Evolutionary conservation across 2,888 invertebrate genomes (phyloP), one percentile per base, ranked within the genome.

Genomic region (Ophioninae sp.): DNA sequence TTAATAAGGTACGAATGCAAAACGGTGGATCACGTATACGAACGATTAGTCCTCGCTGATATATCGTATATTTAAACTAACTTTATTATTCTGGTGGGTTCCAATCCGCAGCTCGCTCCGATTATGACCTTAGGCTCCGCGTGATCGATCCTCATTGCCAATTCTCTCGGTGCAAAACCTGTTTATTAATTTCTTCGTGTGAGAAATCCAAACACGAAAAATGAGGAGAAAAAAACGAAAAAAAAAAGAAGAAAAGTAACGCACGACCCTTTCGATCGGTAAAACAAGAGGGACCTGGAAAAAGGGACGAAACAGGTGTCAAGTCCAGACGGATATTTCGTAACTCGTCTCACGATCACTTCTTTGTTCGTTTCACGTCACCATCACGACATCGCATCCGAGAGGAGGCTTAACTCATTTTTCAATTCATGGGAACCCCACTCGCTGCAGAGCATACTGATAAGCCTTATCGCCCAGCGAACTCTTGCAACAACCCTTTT

Each of bases 151-250:
- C 98, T 95, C 0, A 96, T 95, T 63, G 97, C 95, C 8, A 99
- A 94, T 92, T 99, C 98, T 85, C 96, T 95, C 0, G 98, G 97
- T 0, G 98, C 98, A 90, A 98, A 98, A 69, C 98, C 97, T 96
- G 93, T 88, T 13, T 51, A 17, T 90, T 93, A 71, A 71, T 56
- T 68, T 75, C 13, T 22, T 20, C 41, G 56, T 17, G 76, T 51
- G 17, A 58, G 20, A 22, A 41, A 72, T 61, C 67, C 64, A 51
- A 39, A 61, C n/a, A n/a, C 20, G 68, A 51, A 37, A 39, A 17
- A 56, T 67, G 39, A 41, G 30, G 30, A 30, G 30, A 30, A 30
- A 30, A 30, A 73, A 22, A 23, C 10, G 17, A 58, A 22, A 13
- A 41, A 41, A 59, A 22, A 64, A 61, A 63, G 20, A 61, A 65